Percentiles rank a stretch among this genome's conserved stretches.
phyloP scores from a whole-genome alignment of 2,888 invertebrate species.

The Halictus ligatus region DNA sequence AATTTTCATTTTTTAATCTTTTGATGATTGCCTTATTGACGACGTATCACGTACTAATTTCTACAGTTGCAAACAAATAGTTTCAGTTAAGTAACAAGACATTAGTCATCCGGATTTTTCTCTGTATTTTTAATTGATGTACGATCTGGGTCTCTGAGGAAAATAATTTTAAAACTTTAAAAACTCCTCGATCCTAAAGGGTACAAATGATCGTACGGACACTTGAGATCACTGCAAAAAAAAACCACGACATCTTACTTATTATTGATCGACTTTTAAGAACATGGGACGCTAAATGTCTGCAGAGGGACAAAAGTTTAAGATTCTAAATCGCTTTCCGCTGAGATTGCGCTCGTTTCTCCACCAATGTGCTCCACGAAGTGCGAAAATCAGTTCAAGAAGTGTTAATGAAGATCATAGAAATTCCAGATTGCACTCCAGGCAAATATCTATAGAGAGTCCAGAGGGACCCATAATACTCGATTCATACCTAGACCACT shows the following conservation, averaged over 20 bases:
- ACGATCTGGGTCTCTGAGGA: not conserved
- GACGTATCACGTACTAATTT: too few species aligned
- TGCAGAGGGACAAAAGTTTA: not conserved
- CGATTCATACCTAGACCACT: not conserved
- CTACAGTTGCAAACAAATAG: too few species aligned
- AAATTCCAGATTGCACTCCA: conserved; percentile 37
- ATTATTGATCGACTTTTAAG: not conserved
- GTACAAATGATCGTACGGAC: not conserved
- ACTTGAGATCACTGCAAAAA: not conserved
- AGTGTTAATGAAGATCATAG: conserved; percentile 23
- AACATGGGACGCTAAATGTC: not conserved
- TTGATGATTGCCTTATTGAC: too few species aligned
- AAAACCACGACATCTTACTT: not conserved
- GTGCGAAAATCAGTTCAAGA: conserved; percentile 19
- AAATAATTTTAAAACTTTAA: not conserved
- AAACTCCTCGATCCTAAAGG: too few species aligned
- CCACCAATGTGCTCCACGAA: not conserved
- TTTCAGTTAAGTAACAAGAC: not conserved
- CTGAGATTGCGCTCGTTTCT: not conserved
- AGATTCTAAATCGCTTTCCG: not conserved
- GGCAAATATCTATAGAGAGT: conserved; percentile 11
- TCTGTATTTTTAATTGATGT: not conserved
- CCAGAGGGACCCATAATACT: not conserved
- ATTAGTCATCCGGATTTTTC: not conserved
- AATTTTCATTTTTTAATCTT: too few species aligned